Conservation (phyloP, 2,888 invertebrate species). For the Nomada ferruginata region DNA sequence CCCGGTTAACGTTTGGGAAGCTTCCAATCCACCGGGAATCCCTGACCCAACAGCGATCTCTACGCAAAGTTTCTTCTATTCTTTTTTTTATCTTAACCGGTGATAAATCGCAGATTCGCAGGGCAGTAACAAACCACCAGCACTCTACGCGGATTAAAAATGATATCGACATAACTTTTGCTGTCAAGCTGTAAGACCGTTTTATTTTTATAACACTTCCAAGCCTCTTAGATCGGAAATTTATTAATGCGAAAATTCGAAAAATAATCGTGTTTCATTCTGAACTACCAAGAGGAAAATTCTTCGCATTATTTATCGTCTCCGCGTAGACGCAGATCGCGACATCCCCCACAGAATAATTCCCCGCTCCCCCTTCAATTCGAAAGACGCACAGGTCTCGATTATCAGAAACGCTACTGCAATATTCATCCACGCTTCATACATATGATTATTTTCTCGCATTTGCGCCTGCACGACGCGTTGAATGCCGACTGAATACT, state of each 20-base stretch:
- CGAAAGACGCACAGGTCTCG: conserved; percentile 4
- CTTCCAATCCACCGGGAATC: conserved; percentile 24
- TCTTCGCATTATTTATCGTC: neutral
- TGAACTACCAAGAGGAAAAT: too few species aligned
- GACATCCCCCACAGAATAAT: neutral
- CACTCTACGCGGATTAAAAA: conserved; percentile 6
- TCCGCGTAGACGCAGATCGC: neutral
- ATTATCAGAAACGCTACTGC: conserved; percentile 2
- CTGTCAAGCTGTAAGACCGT: neutral
- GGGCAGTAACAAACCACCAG: neutral
- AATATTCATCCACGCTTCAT: conserved; percentile 19
- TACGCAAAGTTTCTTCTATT: neutral
- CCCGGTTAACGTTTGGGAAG: conserved; percentile 21
- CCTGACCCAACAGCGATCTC: neutral
- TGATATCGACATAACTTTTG: conserved; percentile 4
- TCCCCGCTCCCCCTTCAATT: neutral
- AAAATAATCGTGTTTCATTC: too few species aligned
- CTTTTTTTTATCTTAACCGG: neutral
- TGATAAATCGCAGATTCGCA: conserved; percentile 1
- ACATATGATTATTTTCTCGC: conserved; percentile 41
- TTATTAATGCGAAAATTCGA: too few species aligned
- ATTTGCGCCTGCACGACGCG: conserved; percentile 7
- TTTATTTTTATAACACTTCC: neutral
- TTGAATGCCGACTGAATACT: conserved; percentile 17
- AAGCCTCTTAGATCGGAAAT: too few species aligned